phyloP scores from a whole-genome alignment of 2,797 vertebrate species.

The Hydrophis major region DNA sequence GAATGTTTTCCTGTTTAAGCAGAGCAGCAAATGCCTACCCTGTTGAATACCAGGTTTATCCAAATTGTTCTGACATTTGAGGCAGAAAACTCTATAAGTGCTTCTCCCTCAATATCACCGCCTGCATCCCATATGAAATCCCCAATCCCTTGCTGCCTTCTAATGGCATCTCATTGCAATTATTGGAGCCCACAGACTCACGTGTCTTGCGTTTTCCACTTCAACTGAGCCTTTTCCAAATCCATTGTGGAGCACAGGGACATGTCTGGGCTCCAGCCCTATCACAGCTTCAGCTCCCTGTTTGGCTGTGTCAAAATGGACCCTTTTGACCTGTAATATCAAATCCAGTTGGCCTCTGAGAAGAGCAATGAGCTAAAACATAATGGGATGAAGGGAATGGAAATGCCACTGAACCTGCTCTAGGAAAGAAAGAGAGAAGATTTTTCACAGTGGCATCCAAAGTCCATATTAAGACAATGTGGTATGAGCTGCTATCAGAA shows the following conservation, averaged over 20 bases:
- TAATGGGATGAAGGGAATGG: not conserved
- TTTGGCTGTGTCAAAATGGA: conserved; percentile 66
- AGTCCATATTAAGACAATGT: not conserved
- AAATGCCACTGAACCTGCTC: not conserved
- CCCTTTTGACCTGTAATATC: conserved; percentile 60
- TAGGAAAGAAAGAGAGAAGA: not conserved
- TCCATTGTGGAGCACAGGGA: conserved; percentile 46
- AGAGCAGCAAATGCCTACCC: not conserved
- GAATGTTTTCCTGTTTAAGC: not conserved
- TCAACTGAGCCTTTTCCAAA: conserved; percentile 48
- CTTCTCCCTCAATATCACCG: not conserved
- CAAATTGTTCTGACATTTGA: not conserved
- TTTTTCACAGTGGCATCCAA: not conserved
- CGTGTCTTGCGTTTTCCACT: conserved; percentile 54
- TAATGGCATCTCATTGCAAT: not conserved
- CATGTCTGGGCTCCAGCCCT: conserved; percentile 56
- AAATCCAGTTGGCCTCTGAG: not conserved
- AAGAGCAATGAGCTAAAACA: not conserved
- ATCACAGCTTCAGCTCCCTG: conserved; percentile 47
- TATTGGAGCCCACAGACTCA: conserved; percentile 45
- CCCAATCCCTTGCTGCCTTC: not conserved
- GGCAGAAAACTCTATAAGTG: not conserved
- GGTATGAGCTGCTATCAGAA: not conserved
- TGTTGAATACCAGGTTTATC: not conserved
- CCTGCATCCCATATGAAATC: not conserved